Base-by-base conservation (phyloP, 2,888 invertebrate genomes). In the Hydriomena furcata region DNA sequence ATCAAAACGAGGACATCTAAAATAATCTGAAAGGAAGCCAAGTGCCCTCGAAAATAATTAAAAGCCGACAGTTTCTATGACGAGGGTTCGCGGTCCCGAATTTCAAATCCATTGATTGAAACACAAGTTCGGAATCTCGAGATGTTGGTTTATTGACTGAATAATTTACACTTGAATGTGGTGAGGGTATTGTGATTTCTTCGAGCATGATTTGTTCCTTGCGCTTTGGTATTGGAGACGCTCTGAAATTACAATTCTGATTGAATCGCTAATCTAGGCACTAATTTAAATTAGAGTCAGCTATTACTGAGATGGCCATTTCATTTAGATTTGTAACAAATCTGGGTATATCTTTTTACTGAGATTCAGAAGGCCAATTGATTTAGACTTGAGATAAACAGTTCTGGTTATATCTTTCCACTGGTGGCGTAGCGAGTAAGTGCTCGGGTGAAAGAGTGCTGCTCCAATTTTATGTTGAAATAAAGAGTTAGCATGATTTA, bases 1-100 rank as follows among this genome's bases (percentile, higher is more conserved):
- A 52, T 52, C 46, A 37, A 34, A 28, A 30, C 34, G 32, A 37
- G 46, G 13, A 40, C 36, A 34, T 40, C 45, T 28, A 25, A 34
- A 47, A 47, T 47, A 47, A 52, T 52, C 24, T 30, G 17, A 35
- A 38, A 43, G 59, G 35, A 46, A 43, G 8, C 37, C 31, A 31
- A 58, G 55, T 38, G 46, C 48, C 36, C 58, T 57, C 32, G 25
- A 41, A 56, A 57, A 56, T 61, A 58, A 61, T 61, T 53, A 59
- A 55, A 50, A 42, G 32, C 53, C 32, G 61, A 54, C 60, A 56
- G 52, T 51, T 51, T 36, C 41, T 13, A 44, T 52, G 55, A 60
- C 55, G 52, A 61, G 57, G 58, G 61, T 58, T 8, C 11, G 10
- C 6, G 6, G 30, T 12, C 21, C 48, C 37, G 11, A 25, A 32